phyloP scores from a whole-genome alignment of 2,113 vertebrate genomes.

The Bubalus kerabau region DNA sequence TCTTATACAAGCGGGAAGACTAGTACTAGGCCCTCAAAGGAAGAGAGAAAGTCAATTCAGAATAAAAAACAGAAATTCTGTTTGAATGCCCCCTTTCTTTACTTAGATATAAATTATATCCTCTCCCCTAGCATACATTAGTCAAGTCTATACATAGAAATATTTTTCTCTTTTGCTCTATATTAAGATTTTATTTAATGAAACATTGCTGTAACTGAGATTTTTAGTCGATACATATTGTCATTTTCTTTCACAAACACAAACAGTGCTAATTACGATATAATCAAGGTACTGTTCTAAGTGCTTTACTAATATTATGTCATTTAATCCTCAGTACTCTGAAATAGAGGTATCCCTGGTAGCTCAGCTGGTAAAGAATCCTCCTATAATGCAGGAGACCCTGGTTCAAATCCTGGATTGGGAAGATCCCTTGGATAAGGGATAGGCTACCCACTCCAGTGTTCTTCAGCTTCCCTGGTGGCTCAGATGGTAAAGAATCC shows the following conservation, averaged over 20 bases:
- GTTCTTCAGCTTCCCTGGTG: not conserved
- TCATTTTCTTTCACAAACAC: not conserved
- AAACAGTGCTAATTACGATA: not conserved
- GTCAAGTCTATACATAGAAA: not conserved
- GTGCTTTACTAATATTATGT: not conserved
- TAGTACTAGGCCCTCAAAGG: not conserved
- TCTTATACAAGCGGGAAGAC: not conserved
- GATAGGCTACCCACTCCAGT: not conserved
- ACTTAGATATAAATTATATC: not conserved
- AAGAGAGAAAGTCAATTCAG: not conserved
- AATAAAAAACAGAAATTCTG: not conserved
- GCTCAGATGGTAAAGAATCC: not conserved
- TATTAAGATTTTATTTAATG: not conserved
- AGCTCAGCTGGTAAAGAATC: not conserved
- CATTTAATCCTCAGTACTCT: not conserved
- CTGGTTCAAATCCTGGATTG: not conserved
- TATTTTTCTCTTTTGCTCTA: not conserved
- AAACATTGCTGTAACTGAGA: not conserved
- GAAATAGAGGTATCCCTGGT: not conserved
- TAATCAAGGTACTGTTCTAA: not conserved
- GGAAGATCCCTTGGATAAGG: not conserved
- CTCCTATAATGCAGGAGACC: not conserved
- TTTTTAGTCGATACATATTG: not conserved
- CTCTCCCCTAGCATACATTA: accelerated
- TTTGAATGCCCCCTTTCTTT: not conserved